Evolutionary conservation across 64 coral and sea anemone species (phyloP), one percentile per base, ranked within the genome.

Genomic region (Dendrophyllia cribrosa): DNA sequence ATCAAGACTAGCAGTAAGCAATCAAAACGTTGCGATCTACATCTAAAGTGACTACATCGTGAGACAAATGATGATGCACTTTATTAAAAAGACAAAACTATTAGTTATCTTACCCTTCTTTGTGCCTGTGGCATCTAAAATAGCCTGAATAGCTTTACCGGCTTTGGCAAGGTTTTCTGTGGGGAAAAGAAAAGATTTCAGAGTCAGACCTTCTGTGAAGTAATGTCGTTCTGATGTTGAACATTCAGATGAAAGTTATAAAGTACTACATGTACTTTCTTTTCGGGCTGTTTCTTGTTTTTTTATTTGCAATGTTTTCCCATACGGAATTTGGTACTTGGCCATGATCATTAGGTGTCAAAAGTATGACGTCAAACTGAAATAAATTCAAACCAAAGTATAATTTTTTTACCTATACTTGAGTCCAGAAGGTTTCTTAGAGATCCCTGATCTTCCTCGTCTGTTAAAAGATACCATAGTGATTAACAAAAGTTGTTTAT

Each of bases 101-200:
- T 72, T 72, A 25, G 9, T 16, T n/a, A 80, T 6, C 70, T 89
- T 50, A 89, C 89, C 77, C 59, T 70, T 83, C 12, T n/a, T 63
- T 77, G 76, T 92, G 22, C 70, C 74, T 23, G 82, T 92, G 13
- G 66, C 91, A 66, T 92, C 91, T 21, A 92, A 65, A 26, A 92
- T 92, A 9, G 81, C 82, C 70, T 92, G 91, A 72, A 92, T 92
- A 14, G 91, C 91, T 78, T 92, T 92, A 16, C 91, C 91, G 14
- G 91, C 91, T 44, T 87, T 86, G 8, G 91, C 91, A 11, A 92
- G 72, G 44, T 92, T 92, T 64, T 92, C 91, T 92, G n/a, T 50
- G 6, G 45, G 2, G 3, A 75, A 59, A 91, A 51, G 14, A 16
- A 19, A 71, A 23, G 69, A 34, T 10, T 22, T 2, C 17, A 47